Evolutionary conservation across 1,140 invertebrate genomes (phyloP).

Genomic region (Euura lappo): DNA sequence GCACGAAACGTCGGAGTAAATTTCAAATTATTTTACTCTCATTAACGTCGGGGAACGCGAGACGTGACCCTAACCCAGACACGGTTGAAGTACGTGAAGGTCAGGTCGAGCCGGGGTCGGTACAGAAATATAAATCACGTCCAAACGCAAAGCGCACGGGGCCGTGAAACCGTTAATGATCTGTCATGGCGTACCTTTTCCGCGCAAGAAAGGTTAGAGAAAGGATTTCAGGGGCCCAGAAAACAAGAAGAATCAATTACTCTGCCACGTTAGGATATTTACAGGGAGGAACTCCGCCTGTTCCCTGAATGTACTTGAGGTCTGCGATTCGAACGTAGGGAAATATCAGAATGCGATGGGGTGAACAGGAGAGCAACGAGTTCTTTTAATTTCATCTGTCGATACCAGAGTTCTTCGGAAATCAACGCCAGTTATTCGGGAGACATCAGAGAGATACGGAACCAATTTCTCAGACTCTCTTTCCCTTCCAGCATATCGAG

Average conservation of each 20-base stretch:
- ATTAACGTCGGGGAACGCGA: background rate
- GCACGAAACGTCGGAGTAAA: background rate
- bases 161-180: slow-evolving; percentile 3
- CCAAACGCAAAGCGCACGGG: background rate
- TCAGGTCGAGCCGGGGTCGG: background rate
- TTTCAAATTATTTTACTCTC: slow-evolving; percentile 2
- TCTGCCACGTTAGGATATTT: too few relatives aligned
- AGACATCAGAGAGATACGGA: background rate
- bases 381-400: background rate
- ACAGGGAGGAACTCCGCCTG: background rate
- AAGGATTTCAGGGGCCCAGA: too few relatives aligned
- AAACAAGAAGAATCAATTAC: too few relatives aligned
- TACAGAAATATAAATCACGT: too few relatives aligned
- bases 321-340: background rate
- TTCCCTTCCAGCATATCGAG: background rate
- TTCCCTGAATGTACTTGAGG: background rate
- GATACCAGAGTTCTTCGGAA: background rate
- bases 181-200: background rate
- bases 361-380: background rate
- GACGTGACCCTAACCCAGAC: slow-evolving; percentile 14
- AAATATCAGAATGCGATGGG: background rate
- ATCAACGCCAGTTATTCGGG: background rate
- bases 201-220: background rate
- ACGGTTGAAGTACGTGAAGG: slow-evolving; percentile 29
- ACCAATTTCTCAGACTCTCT: background rate